Percentiles rank a stretch among this genome's conserved stretches.
phyloP scores from a whole-genome alignment of 2,113 vertebrate genomes.

The Potamarius usumacintae region DNA sequence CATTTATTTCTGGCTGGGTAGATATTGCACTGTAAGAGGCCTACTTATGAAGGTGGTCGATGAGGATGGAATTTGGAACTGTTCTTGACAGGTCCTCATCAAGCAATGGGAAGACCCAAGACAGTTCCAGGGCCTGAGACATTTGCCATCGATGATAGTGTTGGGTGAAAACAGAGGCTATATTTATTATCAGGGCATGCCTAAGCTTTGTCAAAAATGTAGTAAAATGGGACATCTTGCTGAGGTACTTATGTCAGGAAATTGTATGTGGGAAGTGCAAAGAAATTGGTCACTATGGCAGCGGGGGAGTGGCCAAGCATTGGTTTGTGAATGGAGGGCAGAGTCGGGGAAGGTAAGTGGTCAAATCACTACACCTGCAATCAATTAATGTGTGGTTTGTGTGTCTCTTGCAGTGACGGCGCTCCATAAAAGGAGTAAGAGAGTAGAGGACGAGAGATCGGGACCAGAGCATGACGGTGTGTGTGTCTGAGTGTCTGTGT shows the following conservation, averaged over 20 bases:
- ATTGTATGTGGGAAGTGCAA: constrained; percentile 8
- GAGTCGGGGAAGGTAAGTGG: no score
- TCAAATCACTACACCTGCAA: no score
- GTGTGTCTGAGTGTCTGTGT: no score
- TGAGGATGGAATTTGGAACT: constrained; percentile 21
- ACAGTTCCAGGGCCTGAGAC: constrained; percentile 25
- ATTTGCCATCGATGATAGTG: constrained; percentile 9
- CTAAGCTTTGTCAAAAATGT: constrained; percentile 19
- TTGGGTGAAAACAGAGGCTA: constrained; percentile 39
- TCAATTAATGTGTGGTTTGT: no score
- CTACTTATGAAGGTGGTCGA: constrained; percentile 15
- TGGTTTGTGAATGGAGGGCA: no score
- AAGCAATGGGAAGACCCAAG: constrained; percentile 7
- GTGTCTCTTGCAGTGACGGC: no score
- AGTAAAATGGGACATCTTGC: constrained; percentile 6
- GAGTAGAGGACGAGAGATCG: no score
- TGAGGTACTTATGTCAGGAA: constrained; percentile 16
- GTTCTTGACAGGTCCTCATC: constrained; percentile 9
- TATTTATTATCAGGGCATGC: constrained; percentile 22
- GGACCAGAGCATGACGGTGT: no score
- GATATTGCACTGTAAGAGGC: constrained; percentile 20
- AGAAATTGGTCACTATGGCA: background rate
- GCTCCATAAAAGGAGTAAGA: no score
- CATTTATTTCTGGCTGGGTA: constrained; percentile 9
- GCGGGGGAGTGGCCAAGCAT: no score